Evolutionary conservation across 1,140 invertebrate species (phyloP).

Genomic region (Hormaphis cornu): DNA sequence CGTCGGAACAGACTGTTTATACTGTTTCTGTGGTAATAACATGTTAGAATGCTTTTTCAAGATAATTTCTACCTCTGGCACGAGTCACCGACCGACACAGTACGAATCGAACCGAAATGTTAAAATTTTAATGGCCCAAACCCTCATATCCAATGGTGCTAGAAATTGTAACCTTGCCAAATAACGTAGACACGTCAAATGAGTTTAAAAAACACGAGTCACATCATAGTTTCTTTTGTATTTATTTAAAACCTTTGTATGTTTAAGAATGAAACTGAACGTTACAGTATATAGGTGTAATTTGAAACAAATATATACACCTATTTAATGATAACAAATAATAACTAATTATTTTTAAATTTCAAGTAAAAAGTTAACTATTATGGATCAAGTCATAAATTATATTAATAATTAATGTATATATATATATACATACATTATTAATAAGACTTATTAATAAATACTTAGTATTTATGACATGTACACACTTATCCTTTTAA

Average conservation of each 20-base stretch:
- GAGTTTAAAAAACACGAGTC: slow-evolving; percentile 25
- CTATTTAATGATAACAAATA: not conserved
- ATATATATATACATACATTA: no score
- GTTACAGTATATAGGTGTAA: not conserved
- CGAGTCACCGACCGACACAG: slow-evolving; percentile 9
- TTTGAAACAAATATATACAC: not conserved
- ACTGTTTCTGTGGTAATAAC: slow-evolving; percentile 21
- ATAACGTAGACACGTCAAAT: not conserved
- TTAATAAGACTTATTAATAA: no score
- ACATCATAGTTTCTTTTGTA: slow-evolving; percentile 26
- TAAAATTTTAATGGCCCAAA: slow-evolving; percentile 24
- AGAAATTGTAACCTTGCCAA: slow-evolving; percentile 9
- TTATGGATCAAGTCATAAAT: no score
- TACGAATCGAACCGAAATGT: slow-evolving; percentile 31
- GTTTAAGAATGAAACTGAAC: slow-evolving; percentile 23
- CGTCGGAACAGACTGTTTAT: slow-evolving; percentile 30
- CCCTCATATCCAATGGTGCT: slow-evolving; percentile 19
- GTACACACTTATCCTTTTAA: no score
- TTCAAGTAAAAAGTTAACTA: not conserved
- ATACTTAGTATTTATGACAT: no score
- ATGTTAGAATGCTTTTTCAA: slow-evolving; percentile 16
- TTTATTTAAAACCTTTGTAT: slow-evolving; percentile 11
- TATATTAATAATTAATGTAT: no score
- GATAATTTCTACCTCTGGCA: slow-evolving; percentile 28
- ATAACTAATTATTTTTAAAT: not conserved